Evolutionary conservation across 2,113 vertebrate genomes (phyloP).

Genomic region (Falco punctatus): DNA sequence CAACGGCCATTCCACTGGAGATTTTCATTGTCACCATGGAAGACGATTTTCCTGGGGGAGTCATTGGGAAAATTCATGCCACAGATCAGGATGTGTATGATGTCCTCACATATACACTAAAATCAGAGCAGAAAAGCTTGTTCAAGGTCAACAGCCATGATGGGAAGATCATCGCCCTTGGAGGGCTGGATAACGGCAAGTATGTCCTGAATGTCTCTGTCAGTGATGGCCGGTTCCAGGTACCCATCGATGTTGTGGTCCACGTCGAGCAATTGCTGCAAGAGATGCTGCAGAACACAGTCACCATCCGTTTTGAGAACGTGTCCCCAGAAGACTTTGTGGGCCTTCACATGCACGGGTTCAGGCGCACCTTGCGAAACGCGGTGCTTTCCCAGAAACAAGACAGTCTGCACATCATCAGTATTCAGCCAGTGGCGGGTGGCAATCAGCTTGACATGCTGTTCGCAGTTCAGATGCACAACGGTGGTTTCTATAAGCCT

Average conservation of each 20-base stretch:
- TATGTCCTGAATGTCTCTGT: slow-evolving; percentile 92
- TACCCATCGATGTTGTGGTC: slow-evolving; percentile 88
- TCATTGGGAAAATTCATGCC: slow-evolving; percentile 96
- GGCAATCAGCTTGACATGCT: slow-evolving; percentile 94
- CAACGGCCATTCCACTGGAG: slow-evolving; percentile 88
- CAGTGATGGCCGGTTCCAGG: slow-evolving; percentile 92
- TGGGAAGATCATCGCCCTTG: slow-evolving; percentile 92
- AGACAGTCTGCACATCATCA: slow-evolving; percentile 90
- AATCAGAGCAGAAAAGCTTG: slow-evolving; percentile 90
- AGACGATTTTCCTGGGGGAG: slow-evolving; percentile 96
- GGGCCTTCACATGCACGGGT: slow-evolving; percentile 84
- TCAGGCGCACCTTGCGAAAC: slow-evolving; percentile 83
- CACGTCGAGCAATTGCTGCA: slow-evolving; percentile 88
- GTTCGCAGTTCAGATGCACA: slow-evolving; percentile 85
- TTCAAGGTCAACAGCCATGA: slow-evolving; percentile 94
- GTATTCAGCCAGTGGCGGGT: slow-evolving; percentile 90
- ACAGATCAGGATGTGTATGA: slow-evolving; percentile 96
- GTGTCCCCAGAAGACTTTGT: slow-evolving; percentile 93
- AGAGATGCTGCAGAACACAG: slow-evolving; percentile 89
- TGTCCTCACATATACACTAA: slow-evolving; percentile 87
- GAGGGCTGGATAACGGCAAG: slow-evolving; percentile 89
- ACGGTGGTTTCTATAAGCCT: slow-evolving; percentile 88
- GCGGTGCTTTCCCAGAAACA: slow-evolving; percentile 85
- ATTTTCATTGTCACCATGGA: slow-evolving; percentile 97
- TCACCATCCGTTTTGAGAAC: slow-evolving; percentile 93